These are phyloP conservation scores for Falcaria lacertinaria DNA, from an alignment of 2,888 invertebrate genomes.

Conservation along the genomic window DNA sequence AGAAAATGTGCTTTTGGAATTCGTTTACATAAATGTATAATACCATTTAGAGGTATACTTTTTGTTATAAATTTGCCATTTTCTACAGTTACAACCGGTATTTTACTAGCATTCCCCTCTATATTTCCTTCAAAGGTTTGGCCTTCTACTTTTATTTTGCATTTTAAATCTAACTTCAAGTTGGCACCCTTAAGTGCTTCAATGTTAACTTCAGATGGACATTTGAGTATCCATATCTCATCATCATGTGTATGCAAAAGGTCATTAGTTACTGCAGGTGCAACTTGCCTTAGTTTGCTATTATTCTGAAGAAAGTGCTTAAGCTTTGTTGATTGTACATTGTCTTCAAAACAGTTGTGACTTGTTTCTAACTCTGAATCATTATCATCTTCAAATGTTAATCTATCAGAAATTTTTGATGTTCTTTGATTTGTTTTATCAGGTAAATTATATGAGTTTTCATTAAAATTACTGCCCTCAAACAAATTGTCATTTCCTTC, in stretches of 20 bases:
- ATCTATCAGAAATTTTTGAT: slow-evolving; percentile 43
- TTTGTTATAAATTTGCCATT: slow-evolving; percentile 29
- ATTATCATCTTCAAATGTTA: slow-evolving; percentile 52
- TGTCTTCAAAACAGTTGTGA: slow-evolving; percentile 5
- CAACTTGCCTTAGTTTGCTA: slow-evolving; percentile 27
- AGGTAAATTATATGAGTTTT: background rate
- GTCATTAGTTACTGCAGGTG: slow-evolving; percentile 12
- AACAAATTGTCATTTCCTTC: background rate
- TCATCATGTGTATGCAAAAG: slow-evolving; percentile 39
- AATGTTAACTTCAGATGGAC: slow-evolving; percentile 45
- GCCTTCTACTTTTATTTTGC: slow-evolving; percentile 53
- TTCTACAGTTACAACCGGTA: slow-evolving; percentile 30
- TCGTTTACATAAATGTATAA: slow-evolving; percentile 44
- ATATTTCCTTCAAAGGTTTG: slow-evolving; percentile 45
- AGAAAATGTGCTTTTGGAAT: slow-evolving; percentile 51
- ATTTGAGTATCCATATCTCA: slow-evolving; percentile 55
- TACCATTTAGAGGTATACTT: slow-evolving; percentile 33
- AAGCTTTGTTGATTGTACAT: slow-evolving; percentile 23
- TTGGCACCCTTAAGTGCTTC: slow-evolving; percentile 31
- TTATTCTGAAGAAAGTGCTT: slow-evolving; percentile 37
- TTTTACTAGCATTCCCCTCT: slow-evolving; percentile 21
- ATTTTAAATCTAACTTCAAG: slow-evolving; percentile 40
- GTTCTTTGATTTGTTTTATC: slow-evolving; percentile 8
- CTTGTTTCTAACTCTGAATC: slow-evolving; percentile 14
- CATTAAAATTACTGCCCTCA: background rate